Conservation (phyloP, 2,888 invertebrate species). For the Elmis aenea region DNA sequence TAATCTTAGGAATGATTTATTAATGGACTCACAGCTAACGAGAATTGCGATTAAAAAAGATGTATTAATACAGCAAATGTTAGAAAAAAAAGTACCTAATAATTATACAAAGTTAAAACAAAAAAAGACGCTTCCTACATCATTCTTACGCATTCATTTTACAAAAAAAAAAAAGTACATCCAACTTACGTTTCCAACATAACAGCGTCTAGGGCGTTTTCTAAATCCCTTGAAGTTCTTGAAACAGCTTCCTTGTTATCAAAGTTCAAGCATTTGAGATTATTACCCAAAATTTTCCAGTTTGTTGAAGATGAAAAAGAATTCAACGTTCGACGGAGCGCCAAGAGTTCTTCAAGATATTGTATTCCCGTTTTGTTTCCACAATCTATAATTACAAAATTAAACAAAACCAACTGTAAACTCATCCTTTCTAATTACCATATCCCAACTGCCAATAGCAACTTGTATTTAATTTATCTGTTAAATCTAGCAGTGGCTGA, state of each 20-base stretch:
- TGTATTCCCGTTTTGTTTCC: slow-evolving; percentile 51
- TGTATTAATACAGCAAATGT: too few species aligned
- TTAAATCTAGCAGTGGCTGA: slow-evolving; percentile 61
- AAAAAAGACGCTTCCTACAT: too few species aligned
- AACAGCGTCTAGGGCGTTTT: slow-evolving; percentile 59
- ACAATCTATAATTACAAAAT: slow-evolving; percentile 46
- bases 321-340: slow-evolving; percentile 61
- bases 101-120: too few species aligned
- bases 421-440: slow-evolving; percentile 51
- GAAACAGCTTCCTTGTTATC: slow-evolving; percentile 54
- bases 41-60: too few species aligned
- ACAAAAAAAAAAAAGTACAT: too few species aligned
- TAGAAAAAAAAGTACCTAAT: too few species aligned
- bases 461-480: slow-evolving; percentile 59
- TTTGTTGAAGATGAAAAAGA: slow-evolving; percentile 54
- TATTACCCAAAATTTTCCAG: slow-evolving; percentile 61
- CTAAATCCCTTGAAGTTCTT: slow-evolving; percentile 53
- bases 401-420: background rate
- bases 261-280: slow-evolving; percentile 53
- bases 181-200: slow-evolving; percentile 76
- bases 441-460: slow-evolving; percentile 72
- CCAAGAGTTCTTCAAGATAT: slow-evolving; percentile 58
- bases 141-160: too few species aligned
- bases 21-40: too few species aligned
- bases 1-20: too few species aligned